Evolutionary conservation across 2,888 invertebrate genomes (phyloP).

Genomic region (Dusona sp.): DNA sequence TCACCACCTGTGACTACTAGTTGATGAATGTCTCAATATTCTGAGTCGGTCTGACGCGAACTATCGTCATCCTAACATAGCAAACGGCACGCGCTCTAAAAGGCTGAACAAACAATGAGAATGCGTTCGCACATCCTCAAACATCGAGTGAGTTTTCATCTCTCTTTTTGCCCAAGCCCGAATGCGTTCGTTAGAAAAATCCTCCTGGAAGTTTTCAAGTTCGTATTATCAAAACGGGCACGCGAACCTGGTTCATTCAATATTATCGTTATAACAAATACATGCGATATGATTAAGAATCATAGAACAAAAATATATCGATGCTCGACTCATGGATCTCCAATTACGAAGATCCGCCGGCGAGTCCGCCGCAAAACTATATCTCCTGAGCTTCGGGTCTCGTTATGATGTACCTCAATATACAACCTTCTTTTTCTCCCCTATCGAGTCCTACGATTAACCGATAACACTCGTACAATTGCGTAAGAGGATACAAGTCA

Average conservation of each 20-base stretch:
- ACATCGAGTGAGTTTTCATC: neutral
- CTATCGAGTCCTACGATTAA: slow-evolving; percentile 72
- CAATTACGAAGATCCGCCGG: slow-evolving; percentile 33
- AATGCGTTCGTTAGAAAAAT: neutral
- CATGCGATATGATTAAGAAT: neutral
- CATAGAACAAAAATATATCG: slow-evolving; percentile 30
- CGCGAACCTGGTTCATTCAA: neutral
- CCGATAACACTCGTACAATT: slow-evolving; percentile 67
- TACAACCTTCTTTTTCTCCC: slow-evolving; percentile 4
- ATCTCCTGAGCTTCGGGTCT: neutral
- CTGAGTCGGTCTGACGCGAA: neutral
- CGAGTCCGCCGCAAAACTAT: neutral
- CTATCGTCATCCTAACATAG: slow-evolving; percentile 38
- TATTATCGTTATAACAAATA: neutral
- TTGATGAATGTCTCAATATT: slow-evolving; percentile 3
- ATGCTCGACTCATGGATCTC: slow-evolving; percentile 36
- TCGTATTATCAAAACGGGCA: neutral
- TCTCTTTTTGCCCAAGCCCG: neutral
- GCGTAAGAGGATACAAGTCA: slow-evolving; percentile 54
- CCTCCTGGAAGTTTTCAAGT: neutral
- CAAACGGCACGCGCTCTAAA: slow-evolving; percentile 39
- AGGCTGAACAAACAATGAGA: slow-evolving; percentile 51
- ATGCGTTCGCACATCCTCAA: neutral
- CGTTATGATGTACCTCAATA: slow-evolving; percentile 11
- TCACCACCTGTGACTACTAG: slow-evolving; percentile 52